phyloP scores from a whole-genome alignment of 2,797 vertebrate genomes.

The Brotula barbata region DNA sequence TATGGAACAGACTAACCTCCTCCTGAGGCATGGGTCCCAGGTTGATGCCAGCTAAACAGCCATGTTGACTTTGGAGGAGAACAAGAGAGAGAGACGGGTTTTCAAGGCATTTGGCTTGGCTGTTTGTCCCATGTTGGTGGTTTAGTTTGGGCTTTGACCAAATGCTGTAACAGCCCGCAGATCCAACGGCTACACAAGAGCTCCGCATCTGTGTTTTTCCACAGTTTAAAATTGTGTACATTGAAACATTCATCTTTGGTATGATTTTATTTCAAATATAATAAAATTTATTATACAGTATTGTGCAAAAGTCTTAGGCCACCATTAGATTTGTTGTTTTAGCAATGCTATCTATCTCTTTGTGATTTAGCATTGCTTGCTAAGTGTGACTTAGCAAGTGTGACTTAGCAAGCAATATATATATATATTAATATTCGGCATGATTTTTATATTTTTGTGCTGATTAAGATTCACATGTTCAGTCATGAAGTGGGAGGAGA shows the following conservation, averaged over 20 bases:
- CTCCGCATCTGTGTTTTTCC: constrained; percentile 3
- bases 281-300: no score
- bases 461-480: no score
- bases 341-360: no score
- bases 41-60: constrained; percentile 42
- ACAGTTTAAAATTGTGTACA: neutral
- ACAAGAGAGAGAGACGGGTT: constrained; percentile 32
- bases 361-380: no score
- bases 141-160: constrained; percentile 56
- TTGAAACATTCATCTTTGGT: neutral
- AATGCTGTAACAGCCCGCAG: constrained; percentile 23
- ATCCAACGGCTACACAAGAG: constrained; percentile 32
- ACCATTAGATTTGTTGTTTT: no score
- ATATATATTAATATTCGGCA: no score
- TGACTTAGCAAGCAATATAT: no score
- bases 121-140: constrained; percentile 29
- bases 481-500: constrained; percentile 19
- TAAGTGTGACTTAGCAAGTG: no score
- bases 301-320: no score
- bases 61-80: constrained; percentile 65
- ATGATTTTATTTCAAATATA: no score
- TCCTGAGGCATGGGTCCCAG: constrained; percentile 45
- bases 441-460: no score
- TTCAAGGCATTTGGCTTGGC: constrained; percentile 21
- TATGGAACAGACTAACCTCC: constrained; percentile 44